phyloP scores from a whole-genome alignment of 2,888 invertebrate species.

The Tridacna gigas region DNA sequence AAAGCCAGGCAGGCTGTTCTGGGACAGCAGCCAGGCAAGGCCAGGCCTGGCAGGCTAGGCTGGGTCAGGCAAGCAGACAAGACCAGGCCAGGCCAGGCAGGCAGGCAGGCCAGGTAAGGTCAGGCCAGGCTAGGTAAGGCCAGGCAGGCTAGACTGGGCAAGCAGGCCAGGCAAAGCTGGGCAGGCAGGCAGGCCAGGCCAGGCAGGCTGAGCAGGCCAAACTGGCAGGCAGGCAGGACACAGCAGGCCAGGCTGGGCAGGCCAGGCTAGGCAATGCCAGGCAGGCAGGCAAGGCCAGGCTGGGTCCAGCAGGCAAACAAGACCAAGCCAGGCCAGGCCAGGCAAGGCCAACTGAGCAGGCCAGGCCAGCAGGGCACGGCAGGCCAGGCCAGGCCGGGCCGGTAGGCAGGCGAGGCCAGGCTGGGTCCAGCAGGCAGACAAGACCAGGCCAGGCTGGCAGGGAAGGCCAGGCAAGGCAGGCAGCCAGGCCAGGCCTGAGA shows the following conservation, averaged over 20 bases:
- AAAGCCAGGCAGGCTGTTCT: no score
- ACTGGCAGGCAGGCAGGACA: no score
- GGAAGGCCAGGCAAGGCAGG: no score
- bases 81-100: neutral
- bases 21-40: neutral
- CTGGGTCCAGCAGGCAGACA: no score
- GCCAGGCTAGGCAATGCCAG: neutral
- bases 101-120: neutral
- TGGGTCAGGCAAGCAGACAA: neutral
- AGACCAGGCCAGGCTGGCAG: no score
- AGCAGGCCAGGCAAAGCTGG: neutral
- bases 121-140: neutral
- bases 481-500: no score
- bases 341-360: neutral
- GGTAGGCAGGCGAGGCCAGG: no score
- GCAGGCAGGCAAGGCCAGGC: neutral
- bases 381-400: neutral
- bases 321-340: neutral
- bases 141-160: neutral
- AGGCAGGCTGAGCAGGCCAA: no score
- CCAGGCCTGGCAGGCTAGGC: neutral
- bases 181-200: no score
- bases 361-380: neutral
- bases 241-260: neutral
- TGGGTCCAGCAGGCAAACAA: neutral